Evolutionary conservation across 37 sponge, comb jelly and placozoan genomes (phyloP).

Genomic region (Ianthella basta): DNA sequence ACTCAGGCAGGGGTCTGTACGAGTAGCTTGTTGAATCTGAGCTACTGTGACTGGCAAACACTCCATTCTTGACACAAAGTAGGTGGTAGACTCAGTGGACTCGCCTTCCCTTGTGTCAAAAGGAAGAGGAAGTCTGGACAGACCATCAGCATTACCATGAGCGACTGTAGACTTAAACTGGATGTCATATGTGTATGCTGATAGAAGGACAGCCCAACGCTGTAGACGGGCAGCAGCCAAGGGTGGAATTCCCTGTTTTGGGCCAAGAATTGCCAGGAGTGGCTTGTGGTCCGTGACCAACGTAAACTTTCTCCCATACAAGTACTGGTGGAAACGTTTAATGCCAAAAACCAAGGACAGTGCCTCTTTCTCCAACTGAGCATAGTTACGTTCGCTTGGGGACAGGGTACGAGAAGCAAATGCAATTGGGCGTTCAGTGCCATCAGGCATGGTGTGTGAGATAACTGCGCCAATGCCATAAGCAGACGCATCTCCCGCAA

Average conservation of each 20-base stretch:
- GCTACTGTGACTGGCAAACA: constrained; percentile 9
- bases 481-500: constrained; percentile 31
- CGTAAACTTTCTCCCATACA: constrained; percentile 6
- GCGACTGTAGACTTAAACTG: background rate
- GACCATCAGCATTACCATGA: constrained; percentile 34
- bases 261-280: background rate
- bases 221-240: constrained; percentile 20
- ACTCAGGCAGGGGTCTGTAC: background rate
- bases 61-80: background rate
- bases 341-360: background rate
- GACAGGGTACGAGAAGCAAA: constrained; percentile 37
- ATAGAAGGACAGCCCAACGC: constrained; percentile 16
- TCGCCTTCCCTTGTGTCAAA: background rate
- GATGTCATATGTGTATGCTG: background rate
- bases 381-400: background rate
- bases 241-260: constrained; percentile 5
- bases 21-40: background rate
- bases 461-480: constrained; percentile 41
- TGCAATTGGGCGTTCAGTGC: constrained; percentile 33
- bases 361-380: constrained; percentile 26
- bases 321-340: constrained; percentile 5
- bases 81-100: background rate
- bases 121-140: constrained; percentile 5
- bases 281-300: constrained; percentile 35
- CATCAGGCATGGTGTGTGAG: constrained; percentile 24